Conservation (phyloP, 2,797 vertebrate genomes). For the Cynodonichthys magdalenae region DNA sequence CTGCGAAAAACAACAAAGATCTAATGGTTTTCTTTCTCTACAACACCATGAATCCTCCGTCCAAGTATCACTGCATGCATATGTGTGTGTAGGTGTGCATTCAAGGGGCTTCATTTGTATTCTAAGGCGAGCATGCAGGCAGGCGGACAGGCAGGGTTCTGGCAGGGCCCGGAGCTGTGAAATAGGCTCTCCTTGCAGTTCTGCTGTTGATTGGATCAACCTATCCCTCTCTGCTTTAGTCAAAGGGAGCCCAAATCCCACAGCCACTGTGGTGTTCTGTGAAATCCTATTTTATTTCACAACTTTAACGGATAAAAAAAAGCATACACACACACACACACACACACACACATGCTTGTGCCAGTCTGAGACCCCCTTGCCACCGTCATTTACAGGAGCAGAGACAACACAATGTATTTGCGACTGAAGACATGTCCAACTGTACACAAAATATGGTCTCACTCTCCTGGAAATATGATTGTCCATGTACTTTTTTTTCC, state of each 20-base stretch:
- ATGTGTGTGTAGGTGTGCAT: conserved; percentile 71
- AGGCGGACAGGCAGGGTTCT: conserved; percentile 75
- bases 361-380: conserved; percentile 68
- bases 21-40: conserved; percentile 23
- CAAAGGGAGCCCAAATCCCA: conserved; percentile 79
- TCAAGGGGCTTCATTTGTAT: conserved; percentile 81
- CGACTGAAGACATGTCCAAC: conserved; percentile 47
- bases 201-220: conserved; percentile 79
- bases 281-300: conserved; percentile 83
- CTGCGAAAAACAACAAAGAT: conserved; percentile 7
- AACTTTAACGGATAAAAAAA: conserved; percentile 79
- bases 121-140: conserved; percentile 71
- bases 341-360: conserved; percentile 54
- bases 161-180: conserved; percentile 75
- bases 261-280: conserved; percentile 74
- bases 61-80: conserved; percentile 51
- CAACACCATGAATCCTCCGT: conserved; percentile 50
- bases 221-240: conserved; percentile 76
- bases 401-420: conserved; percentile 45
- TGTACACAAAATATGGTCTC: conserved; percentile 24
- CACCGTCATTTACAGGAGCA: conserved; percentile 62
- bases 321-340: conserved; percentile 53
- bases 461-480: conserved; percentile 62
- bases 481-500: conserved; percentile 47
- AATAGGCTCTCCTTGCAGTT: conserved; percentile 80